A percentile compares a stretch with the other conserved stretches of the same genome.
These are phyloP conservation scores for Oscheius sp. DNA, from an alignment of 2,888 invertebrate species.

Conservation along the genomic window DNA sequence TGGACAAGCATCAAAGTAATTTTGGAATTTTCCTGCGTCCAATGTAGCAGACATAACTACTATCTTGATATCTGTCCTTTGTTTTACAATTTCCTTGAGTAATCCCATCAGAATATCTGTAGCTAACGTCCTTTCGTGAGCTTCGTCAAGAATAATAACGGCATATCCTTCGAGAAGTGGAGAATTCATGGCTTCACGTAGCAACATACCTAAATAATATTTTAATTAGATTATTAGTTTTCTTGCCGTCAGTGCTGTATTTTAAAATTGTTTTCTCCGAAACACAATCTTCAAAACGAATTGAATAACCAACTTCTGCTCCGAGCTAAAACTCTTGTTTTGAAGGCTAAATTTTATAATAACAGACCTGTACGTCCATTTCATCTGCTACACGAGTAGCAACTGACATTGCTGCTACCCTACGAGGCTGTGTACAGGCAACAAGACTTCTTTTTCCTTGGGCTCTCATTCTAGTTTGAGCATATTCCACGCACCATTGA, in stretches of 20 bases:
- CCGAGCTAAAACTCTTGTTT: conserved; percentile 74
- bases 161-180: conserved; percentile 95
- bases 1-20: conserved; percentile 97
- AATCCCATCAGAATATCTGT: conserved; percentile 99
- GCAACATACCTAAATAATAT: conserved; percentile 85
- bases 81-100: conserved; percentile 85
- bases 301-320: conserved; percentile 92
- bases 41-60: conserved; percentile 99
- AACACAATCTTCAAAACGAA: conserved; percentile 98
- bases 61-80: conserved; percentile 89
- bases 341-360: background rate
- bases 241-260: conserved; percentile 73
- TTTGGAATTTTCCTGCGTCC: conserved; percentile 97
- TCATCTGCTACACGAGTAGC: conserved; percentile 98
- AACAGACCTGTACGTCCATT: conserved; percentile 85
- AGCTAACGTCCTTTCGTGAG: conserved; percentile 96
- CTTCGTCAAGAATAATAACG: conserved; percentile 94
- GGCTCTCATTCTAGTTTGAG: conserved; percentile 9
- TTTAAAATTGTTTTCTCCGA: conserved; percentile 91
- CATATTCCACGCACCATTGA: conserved; percentile 72
- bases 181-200: conserved; percentile 98
- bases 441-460: conserved; percentile 77
- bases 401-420: conserved; percentile 99
- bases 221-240: background rate
- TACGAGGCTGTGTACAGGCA: conserved; percentile 93